Evolutionary conservation across 2,113 vertebrate species (phyloP), one percentile per base, ranked within the genome.

Genomic region (Protobothrops flavoviridis): DNA sequence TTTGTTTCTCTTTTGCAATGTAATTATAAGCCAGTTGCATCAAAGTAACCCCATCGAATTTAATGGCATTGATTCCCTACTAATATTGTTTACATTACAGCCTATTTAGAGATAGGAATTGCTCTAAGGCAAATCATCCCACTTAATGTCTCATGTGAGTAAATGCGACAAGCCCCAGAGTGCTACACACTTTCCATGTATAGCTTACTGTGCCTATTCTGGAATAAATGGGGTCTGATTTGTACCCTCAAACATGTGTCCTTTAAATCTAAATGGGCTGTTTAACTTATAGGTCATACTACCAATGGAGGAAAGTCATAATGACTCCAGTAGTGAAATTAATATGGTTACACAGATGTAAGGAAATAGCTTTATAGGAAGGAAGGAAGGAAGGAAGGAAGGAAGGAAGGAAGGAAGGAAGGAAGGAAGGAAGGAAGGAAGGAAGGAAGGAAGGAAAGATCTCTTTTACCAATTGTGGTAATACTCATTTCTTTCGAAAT

Each of bases 141-240:
- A 85, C 6, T 29, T 39, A 39, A 85, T 85, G 69, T 69, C 43
- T 53, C 57, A 33, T 57, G 39, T 52, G 64, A 55, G 39, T 55
- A 29, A 26, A 86, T 90, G 6, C 81, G 12, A 59, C 69, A 90
- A 59, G 45, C 87, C 33, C 26, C 50, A 5, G 33, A 59, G 39
- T 87, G n/a, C 87, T n/a, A 92, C n/a, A 88, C 21, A 88, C 59
- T 33, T 92, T 52, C 91, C 29, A 50, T 92, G 85, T 92, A 20
- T 39, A 26, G 3, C 20, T 64, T 50, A 88, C 24, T 91, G 55
- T n/a, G 55, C 4, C 10, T 85, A 39, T 91, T 85, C 69, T 91
- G 33, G 74, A 91, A 39, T 88, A 92, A 89, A 53, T 81, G 61
- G 29, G 57, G 21, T 88, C 45, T 53, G 85, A 12, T 86, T 26